Base-by-base conservation (phyloP, 2,888 invertebrate species). In the Amblyteles armatorius region DNA sequence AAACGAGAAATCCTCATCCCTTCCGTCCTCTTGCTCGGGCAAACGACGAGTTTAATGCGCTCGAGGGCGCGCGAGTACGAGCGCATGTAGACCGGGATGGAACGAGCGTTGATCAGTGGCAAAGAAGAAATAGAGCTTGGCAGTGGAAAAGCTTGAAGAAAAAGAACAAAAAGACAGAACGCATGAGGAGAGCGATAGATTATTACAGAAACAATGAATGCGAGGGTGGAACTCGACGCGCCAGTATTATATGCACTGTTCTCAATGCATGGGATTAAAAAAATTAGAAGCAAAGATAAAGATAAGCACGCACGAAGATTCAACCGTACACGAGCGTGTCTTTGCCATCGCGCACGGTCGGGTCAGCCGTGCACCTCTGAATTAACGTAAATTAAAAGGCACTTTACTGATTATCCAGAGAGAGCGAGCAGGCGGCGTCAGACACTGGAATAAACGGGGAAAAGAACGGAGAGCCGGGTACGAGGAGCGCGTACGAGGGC, bases 21-120 rank as follows among this genome's bases (percentile, higher is more conserved):
- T 55, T 36, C 22, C 22, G 19, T 68, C 19, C 55, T 16, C 22
- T 73, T 68, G 73, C 52, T 69, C 40, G 44, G 60, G 68, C 44
- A 60, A 68, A 55, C 73, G 79, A 84, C 86, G 89, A 87, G 90
- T 90, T 89, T 88, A 90, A 91, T 89, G 88, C 84, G 89, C 88
- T 89, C 83, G 78, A 74, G 88, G 88, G 86, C 69, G 85, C 67
- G 22, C 67, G 44, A 72, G 55, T 26, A 60, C 60, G 85, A 81
- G 84, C 78, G 86, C 87, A 91, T 89, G 87, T 90, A 85, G 88
- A 88, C 84, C 88, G 88, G 11, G 40, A 19, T 36, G 67, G 3
- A n/a, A 44, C 36, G 67, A 33, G 22, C 9, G 4, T 13, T 9
- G 13, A 13, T 22, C 29, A 60, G 26, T 13, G 5, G 29, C 29